Conservation (phyloP, 1,140 invertebrate genomes). For the Drosophila subobscura region DNA sequence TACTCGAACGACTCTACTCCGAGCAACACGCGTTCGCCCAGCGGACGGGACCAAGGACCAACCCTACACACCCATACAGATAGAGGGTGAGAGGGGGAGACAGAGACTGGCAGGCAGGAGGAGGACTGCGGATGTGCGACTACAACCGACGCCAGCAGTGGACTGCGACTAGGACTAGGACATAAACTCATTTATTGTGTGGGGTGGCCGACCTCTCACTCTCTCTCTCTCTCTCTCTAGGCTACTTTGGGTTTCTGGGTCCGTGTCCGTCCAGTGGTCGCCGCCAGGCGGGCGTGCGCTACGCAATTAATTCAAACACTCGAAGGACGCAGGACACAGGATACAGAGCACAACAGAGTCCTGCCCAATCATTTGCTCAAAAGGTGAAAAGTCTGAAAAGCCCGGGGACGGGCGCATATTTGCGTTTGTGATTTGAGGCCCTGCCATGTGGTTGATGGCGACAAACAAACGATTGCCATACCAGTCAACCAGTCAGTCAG, state of each 20-base stretch:
- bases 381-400: too few species aligned
- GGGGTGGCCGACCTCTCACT: slow-evolving; percentile 7
- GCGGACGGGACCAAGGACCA: slow-evolving; percentile 15
- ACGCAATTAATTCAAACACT: slow-evolving; percentile 81
- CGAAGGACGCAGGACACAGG: slow-evolving; percentile 70
- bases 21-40: slow-evolving; percentile 71
- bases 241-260: not conserved
- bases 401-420: slow-evolving; percentile 38
- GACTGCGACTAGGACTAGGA: slow-evolving; percentile 76
- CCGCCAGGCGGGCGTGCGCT: slow-evolving; percentile 76
- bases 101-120: not conserved
- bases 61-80: too few species aligned
- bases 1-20: slow-evolving; percentile 50
- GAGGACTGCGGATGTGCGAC: slow-evolving; percentile 38
- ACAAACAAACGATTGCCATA: slow-evolving; percentile 63
- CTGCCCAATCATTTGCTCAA: slow-evolving; percentile 27
- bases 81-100: slow-evolving; percentile 3
- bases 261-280: slow-evolving; percentile 15
- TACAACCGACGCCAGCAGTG: slow-evolving; percentile 48
- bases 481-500: too few species aligned
- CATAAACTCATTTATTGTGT: slow-evolving; percentile 80
- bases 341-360: slow-evolving; percentile 2
- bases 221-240: not conserved
- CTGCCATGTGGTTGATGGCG: slow-evolving; percentile 71
- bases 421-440: slow-evolving; percentile 67